These are phyloP conservation scores for Odontophorus gujanensis DNA, from an alignment of 2,113 vertebrate species.

Conservation along the genomic window DNA sequence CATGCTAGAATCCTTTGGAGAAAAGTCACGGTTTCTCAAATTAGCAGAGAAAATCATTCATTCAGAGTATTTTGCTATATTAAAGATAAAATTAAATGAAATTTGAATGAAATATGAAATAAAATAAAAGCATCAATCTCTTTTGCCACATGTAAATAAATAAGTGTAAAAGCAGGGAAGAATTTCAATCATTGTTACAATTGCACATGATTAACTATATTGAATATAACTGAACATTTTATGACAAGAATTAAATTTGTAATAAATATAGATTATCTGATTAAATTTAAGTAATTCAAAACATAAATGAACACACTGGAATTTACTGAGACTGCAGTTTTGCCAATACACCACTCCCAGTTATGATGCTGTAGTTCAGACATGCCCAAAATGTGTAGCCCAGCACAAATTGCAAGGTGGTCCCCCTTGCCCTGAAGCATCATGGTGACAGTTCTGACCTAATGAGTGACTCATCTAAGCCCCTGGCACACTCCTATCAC, in stretches of 20 bases:
- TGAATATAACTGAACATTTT: not conserved
- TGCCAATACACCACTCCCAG: fast-evolving
- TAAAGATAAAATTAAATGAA: not conserved
- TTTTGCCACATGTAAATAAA: not conserved
- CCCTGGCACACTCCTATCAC: too few relatives aligned
- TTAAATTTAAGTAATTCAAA: not conserved
- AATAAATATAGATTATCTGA: not conserved
- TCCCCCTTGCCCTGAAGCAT: too few relatives aligned
- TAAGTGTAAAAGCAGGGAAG: not conserved
- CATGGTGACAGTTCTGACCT: too few relatives aligned
- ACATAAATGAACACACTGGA: not conserved
- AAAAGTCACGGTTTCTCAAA: not conserved
- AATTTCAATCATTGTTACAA: not conserved
- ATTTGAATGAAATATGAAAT: not conserved
- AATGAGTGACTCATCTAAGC: too few relatives aligned
- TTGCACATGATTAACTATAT: not conserved
- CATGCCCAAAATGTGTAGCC: too few relatives aligned
- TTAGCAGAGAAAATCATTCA: not conserved
- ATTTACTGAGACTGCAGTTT: not conserved
- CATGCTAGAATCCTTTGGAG: not conserved
- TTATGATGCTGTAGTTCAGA: not conserved
- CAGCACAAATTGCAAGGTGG: too few relatives aligned
- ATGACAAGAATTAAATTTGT: not conserved
- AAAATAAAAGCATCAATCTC: not conserved
- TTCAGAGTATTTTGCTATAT: not conserved